Base-by-base conservation (phyloP, 2,888 invertebrate genomes). In the Ethmia dodecea region DNA sequence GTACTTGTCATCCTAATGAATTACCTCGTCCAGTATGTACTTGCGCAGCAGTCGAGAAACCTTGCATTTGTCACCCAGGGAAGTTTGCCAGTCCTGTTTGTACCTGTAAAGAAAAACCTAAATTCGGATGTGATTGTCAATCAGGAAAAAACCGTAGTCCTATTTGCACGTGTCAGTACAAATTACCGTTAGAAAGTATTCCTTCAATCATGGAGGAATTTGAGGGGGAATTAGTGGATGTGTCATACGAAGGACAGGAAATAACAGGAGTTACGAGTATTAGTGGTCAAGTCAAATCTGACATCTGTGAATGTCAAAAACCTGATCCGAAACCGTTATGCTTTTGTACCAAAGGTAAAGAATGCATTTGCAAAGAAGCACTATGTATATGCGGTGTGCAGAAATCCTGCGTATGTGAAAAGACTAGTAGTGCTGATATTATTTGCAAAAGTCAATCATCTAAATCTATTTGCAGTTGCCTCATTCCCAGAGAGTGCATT, bases 261-360 rank as follows among this genome's bases (percentile, higher is more conserved):
- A n/a, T n/a, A n/a, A n/a, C n/a, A n/a, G n/a, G n/a, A n/a, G n/a
- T n/a, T n/a, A n/a, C n/a, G n/a, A n/a, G n/a, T n/a, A n/a, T n/a
- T n/a, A n/a, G n/a, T n/a, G n/a, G n/a, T n/a, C n/a, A n/a, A n/a
- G n/a, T n/a, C n/a, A n/a, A n/a, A n/a, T n/a, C n/a, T n/a, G n/a
- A n/a, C n/a, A n/a, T n/a, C n/a, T 83, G 83, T 38, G 48, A 47
- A 16, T 84, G 83, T 35, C 83, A 83, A 46, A 53, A 63, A 37
- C 49, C 54, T 18, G 56, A 60, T 1, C 56, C 59, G 8, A 60
- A 62, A 40, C 42, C 49, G 5, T 31, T 31, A 14, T 81, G 81
- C 39, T 40, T 46, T 27, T 81, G 80, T 42, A 42, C 52, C 9
- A 76, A 66, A 57, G 75, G 68, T 12, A 54, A 62, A 42, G 42